Evolutionary conservation across 2,888 invertebrate genomes (phyloP).

Genomic region (Ypsolopha sequella): DNA sequence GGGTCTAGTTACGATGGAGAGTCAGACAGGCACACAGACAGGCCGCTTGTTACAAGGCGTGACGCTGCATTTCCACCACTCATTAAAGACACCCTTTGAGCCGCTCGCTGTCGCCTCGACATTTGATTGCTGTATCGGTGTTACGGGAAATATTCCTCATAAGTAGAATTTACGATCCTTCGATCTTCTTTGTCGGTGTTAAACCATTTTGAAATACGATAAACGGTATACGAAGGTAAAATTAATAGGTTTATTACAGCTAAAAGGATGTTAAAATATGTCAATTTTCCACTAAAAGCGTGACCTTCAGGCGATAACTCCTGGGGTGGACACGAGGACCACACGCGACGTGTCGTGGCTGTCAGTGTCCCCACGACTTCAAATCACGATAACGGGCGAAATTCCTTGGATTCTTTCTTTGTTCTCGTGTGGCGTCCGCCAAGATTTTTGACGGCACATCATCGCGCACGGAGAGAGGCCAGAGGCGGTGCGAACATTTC

Average conservation of each 20-base stretch:
- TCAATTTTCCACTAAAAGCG: conserved; percentile 28
- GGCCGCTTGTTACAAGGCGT: conserved; percentile 50
- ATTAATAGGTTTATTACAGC: conserved; percentile 21
- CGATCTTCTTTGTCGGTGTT: not conserved
- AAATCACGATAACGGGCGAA: conserved; percentile 9
- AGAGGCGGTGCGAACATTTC: conserved; percentile 17
- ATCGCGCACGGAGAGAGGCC: conserved; percentile 3
- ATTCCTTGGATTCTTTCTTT: too few relatives aligned
- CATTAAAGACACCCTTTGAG: conserved; percentile 37
- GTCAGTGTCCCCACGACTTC: conserved; percentile 10
- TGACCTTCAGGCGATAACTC: conserved; percentile 30
- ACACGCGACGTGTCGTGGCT: not conserved
- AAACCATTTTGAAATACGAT: too few relatives aligned
- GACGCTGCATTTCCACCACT: conserved; percentile 46
- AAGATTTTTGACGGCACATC: too few relatives aligned
- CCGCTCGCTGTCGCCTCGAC: conserved; percentile 1
- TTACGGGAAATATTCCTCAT: conserved; percentile 1
- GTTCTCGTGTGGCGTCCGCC: conserved; percentile 23
- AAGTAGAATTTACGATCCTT: not conserved
- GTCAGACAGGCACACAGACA: conserved; percentile 8
- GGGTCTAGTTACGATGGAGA: not conserved
- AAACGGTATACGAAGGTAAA: conserved; percentile 2
- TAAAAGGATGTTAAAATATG: conserved; percentile 33
- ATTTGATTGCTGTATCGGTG: conserved; percentile 4
- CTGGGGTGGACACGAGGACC: conserved; percentile 7